A percentile compares a stretch with the other conserved stretches of the same genome.
phyloP scores from a whole-genome alignment of 2,888 invertebrate genomes.

The Tipula confusa region DNA sequence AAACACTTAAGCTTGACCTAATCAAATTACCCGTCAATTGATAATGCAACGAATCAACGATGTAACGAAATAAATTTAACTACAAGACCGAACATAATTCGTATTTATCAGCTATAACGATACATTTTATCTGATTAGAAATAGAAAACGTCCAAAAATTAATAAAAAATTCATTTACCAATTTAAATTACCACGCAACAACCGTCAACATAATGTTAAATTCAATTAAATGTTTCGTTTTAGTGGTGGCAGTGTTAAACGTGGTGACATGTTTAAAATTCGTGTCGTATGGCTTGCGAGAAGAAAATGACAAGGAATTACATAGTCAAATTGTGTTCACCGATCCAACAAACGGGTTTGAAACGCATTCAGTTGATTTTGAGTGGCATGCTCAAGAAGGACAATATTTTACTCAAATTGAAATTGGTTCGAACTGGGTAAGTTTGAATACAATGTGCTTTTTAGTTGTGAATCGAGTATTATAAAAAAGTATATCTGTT shows the following conservation, averaged over 20 bases:
- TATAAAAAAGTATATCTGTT: not conserved
- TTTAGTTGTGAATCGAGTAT: too few relatives aligned
- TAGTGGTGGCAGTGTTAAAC: not conserved
- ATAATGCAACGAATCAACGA: too few relatives aligned
- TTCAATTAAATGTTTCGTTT: not conserved
- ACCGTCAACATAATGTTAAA: not conserved
- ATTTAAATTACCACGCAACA: too few relatives aligned
- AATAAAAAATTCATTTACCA: not conserved
- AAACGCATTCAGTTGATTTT: not conserved
- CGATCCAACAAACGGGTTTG: slow-evolving; percentile 1
- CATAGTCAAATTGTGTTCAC: not conserved
- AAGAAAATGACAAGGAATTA: not conserved
- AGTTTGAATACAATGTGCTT: not conserved
- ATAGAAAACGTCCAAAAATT: not conserved
- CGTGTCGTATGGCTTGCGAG: not conserved
- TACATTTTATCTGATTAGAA: not conserved
- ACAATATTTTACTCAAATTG: not conserved
- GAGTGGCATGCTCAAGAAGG: not conserved
- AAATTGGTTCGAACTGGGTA: not conserved
- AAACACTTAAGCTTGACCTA: too few relatives aligned
- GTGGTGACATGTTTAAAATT: not conserved
- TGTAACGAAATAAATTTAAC: too few relatives aligned
- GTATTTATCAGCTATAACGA: too few relatives aligned
- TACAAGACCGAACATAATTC: too few relatives aligned
- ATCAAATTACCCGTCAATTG: too few relatives aligned